Evolutionary conservation across 2,113 vertebrate genomes (phyloP).

Genomic region (Mesembrinibis cayennensis): DNA sequence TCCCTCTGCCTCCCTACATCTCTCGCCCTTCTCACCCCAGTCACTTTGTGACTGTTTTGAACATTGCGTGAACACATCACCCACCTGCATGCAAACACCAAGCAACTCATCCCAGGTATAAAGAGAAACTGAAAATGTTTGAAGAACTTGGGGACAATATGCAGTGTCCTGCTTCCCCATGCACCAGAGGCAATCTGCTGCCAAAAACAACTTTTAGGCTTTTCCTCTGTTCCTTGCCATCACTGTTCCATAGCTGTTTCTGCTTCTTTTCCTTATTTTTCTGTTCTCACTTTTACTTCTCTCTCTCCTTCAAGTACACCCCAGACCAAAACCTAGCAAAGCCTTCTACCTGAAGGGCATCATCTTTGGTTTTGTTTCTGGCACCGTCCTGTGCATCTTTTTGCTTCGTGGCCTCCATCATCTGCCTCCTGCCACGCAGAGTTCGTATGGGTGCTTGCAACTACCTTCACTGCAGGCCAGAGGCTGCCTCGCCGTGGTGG

Average conservation of each 20-base stretch:
- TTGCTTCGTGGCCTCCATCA: not conserved
- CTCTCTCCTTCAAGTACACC: not conserved
- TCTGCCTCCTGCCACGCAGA: not conserved
- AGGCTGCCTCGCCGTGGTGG: not conserved
- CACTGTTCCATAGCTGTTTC: not conserved
- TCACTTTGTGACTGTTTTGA: not conserved
- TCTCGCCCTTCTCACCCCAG: not conserved
- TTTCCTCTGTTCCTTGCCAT: not conserved
- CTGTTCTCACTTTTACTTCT: not conserved
- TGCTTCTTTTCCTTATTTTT: not conserved
- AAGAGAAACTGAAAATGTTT: not conserved
- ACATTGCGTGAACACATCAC: not conserved
- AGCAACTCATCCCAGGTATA: not conserved
- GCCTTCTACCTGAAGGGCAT: not conserved
- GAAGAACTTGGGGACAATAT: not conserved
- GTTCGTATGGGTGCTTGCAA: not conserved
- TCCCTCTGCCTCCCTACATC: not conserved
- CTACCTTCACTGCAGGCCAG: not conserved
- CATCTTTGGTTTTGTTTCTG: not conserved
- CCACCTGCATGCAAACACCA: not conserved
- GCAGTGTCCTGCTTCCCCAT: fast-evolving
- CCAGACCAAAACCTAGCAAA: not conserved
- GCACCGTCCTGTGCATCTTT: not conserved
- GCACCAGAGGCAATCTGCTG: not conserved
- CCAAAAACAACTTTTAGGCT: not conserved